Base-by-base conservation (phyloP, 2,888 invertebrate species). In the Aspidapion aeneum region DNA sequence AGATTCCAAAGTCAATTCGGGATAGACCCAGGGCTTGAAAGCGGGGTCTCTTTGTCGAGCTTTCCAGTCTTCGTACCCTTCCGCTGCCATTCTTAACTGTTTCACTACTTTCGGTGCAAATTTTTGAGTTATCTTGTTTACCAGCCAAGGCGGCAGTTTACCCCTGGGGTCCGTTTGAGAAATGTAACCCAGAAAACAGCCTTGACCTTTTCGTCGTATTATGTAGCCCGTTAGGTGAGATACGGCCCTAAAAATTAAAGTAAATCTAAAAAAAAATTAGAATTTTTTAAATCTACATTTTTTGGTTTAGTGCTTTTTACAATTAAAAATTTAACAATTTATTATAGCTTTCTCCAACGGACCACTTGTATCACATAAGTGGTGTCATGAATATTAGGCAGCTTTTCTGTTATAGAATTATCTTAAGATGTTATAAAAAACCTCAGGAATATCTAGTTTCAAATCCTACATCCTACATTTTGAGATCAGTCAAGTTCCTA, bases 91-190 rank as follows among this genome's bases (percentile, higher is more conserved):
- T 69, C 90, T 88, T 63, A 96, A 81, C 75, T 91, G 89, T 74
- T 90, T 89, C 1, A 94, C 89, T 75, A 94, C 86, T 77, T 92
- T 91, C 1, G 96, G 96, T 0, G 94, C 94, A 73, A 95, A 84
- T 74, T 91, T 91, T 68, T 93, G 91, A 35, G 94, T 93, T 12
- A 92, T 83, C 79, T 88, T 93, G 81, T 96, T 96, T 55, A 95
- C 93, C 63, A 94, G 82, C 95, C 95, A 96, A 5, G 90, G 88
- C 1, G 96, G 96, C 62, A 96, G 82, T 55, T 88, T 88, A 68
- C 95, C 96, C 75, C 90, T 88, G 9, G 95, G 95, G 80, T 96
- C 96, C 2, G 93, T 92, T 74, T 95, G 93, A 1, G 95, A 91
- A 35, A 96, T 88, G 78, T 96, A 96, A 19, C 92, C 93, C 63